Base-by-base conservation (phyloP, 2,888 invertebrate genomes). In the Oxystoma pomonae region DNA sequence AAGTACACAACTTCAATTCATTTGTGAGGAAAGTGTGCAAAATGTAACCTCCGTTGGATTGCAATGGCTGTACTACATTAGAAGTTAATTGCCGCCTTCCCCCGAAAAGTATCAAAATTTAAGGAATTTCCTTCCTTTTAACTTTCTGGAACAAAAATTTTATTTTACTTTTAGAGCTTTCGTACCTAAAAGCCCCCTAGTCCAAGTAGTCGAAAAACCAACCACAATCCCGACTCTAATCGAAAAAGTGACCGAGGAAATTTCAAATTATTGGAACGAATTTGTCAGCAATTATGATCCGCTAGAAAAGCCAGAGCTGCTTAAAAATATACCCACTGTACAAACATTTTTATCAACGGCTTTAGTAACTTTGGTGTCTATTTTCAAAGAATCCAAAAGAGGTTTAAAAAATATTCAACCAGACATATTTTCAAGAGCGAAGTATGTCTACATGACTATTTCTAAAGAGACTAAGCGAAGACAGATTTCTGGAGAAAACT, bases 281-380 rank as follows among this genome's bases (percentile, higher is more conserved):
- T 91, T 92, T 69, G 85, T 91, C 3, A 89, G 87, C 20, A 87
- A 88, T 72, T 90, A 90, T 68, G 92, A 92, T 75, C 91, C 92
- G 0, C 80, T 89, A 2, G 91, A 92, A 75, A 86, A 89, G 62
- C 88, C 90, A 0, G 82, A 87, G 64, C 82, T 87, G 0, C 74
- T 86, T 16, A 88, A 89, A 72, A 83, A 83, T 3, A 76, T 83
- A 18, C 86, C 87, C 0, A 85, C 85, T 3, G 77, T 85, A 0
- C 85, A 84, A 59, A 84, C 86, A 67, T 86, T 88, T 20, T 74
- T 85, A 1, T 88, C 89, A 0, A 82, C 91, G 53, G 72, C 84
- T 0, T 71, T 90, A 1, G 89, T 92, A 71, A 85, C 88, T 1
- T 73, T 85, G 1, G 86, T 89, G 0, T 87, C 88, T 56, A 85